These are phyloP conservation scores for Caenorhabditis briggsae DNA, from an alignment of 1,140 invertebrate genomes.

Conservation along the genomic window DNA sequence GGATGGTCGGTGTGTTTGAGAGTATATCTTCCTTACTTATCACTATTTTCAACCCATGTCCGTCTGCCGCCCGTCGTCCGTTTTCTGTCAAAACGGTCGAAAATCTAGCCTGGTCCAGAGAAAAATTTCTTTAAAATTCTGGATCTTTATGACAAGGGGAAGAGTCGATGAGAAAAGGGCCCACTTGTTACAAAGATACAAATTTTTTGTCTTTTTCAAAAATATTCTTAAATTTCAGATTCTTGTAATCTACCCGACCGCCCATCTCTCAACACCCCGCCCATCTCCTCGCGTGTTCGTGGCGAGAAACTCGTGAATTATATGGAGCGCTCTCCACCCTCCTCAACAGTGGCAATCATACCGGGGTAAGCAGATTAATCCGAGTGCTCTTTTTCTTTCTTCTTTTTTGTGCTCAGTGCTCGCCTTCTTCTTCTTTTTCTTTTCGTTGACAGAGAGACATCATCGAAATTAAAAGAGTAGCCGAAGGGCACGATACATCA, in stretches of 20 bases:
- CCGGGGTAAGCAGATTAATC: constrained; percentile 53
- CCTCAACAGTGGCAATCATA: constrained; percentile 41
- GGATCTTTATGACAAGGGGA: too few species aligned
- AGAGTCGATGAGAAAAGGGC: too few species aligned
- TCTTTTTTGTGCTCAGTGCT: background rate
- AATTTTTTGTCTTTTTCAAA: too few species aligned
- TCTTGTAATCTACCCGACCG: constrained; percentile 24
- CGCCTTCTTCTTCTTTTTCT: background rate
- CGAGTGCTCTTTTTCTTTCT: background rate
- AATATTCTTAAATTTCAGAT: background rate
- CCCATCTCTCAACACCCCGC: constrained; percentile 10
- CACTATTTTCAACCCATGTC: too few species aligned
- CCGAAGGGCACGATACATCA: background rate
- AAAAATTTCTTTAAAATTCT: too few species aligned
- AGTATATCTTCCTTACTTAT: too few species aligned
- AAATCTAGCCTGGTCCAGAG: too few species aligned
- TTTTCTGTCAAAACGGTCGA: too few species aligned
- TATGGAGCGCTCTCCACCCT: constrained; percentile 47
- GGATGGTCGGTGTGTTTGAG: too few species aligned
- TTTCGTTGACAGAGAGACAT: background rate
- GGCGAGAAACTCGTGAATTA: constrained; percentile 48
- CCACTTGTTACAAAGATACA: too few species aligned
- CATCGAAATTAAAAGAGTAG: constrained; percentile 38
- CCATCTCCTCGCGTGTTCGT: constrained; percentile 42
- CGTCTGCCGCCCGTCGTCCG: too few species aligned